Base-by-base conservation (phyloP, 2,797 vertebrate species). In the Telmatherina bonti region DNA sequence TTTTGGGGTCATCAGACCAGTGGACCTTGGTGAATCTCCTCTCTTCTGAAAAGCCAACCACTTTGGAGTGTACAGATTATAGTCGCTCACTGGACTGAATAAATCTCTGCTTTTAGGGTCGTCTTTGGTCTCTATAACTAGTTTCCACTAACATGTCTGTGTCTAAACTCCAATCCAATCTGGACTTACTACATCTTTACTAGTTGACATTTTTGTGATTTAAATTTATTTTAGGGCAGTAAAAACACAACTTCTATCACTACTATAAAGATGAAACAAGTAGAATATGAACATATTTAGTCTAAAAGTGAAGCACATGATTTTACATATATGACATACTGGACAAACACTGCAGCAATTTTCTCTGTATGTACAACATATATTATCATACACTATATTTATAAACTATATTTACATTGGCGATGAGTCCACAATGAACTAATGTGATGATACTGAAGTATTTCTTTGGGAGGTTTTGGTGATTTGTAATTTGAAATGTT, bases 341-440 rank as follows among this genome's bases (percentile, higher is more conserved):
- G 20, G 7, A 43, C 12, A 53, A 41, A 68, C 36, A 20, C 18
- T 20, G 62, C 24, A 45, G 5, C 11, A 51, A 38, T 60, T 22
- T 8, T 70, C 22, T 68, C 45, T 43, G 45, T 74, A 77, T 79
- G 35, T 78, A 84, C 82, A 84, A 78, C 22, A 56, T 15, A 60
- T 24, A 53, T 63, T 24, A 24, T 70, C 59, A 72, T 66, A 73
- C 67, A 71, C 16, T 57, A 22, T 81, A 83, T 71, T n/a, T 78
- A 76, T n/a, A n/a, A n/a, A n/a, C n/a, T n/a, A n/a, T n/a, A n/a
- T n/a, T n/a, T n/a, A n/a, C 67, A 75, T 3, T 2, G 55, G 2
- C 1, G 36, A 31, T 29, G 13, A 12, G 43, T 56, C 27, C n/a
- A 8, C 30, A 18, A 47, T 30, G n/a, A 18, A 36, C 59, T n/a